phyloP scores from a whole-genome alignment of 2,888 invertebrate species.

The Drosophila melanocephala region DNA sequence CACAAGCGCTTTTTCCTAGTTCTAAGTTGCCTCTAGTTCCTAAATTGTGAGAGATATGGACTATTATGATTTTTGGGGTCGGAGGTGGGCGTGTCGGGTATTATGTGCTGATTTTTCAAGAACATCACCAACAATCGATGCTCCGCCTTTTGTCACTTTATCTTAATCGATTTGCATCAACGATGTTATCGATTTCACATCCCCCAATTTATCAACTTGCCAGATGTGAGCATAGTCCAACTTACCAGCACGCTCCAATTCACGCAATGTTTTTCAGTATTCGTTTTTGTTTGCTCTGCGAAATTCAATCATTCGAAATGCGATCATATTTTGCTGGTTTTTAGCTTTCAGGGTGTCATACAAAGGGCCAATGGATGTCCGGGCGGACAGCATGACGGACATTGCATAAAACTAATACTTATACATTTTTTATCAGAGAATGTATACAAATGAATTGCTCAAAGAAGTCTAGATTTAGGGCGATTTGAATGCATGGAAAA shows the following conservation, averaged over 20 bases:
- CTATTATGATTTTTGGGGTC: background rate
- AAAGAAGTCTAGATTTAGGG: background rate
- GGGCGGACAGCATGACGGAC: background rate
- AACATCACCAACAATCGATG: background rate
- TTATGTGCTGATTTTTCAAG: background rate
- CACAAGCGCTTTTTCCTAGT: background rate
- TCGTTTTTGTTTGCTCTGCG: background rate
- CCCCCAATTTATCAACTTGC: background rate
- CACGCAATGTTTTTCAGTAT: background rate
- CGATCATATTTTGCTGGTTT: background rate
- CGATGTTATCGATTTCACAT: background rate
- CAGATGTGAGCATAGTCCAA: background rate
- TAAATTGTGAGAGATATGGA: background rate
- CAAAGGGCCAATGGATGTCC: background rate
- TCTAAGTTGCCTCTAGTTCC: background rate
- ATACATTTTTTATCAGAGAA: background rate
- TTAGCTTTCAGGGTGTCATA: background rate
- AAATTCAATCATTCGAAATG: background rate
- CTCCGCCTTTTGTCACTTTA: background rate
- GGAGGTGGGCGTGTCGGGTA: background rate
- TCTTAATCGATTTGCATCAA: background rate
- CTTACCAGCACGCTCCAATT: background rate
- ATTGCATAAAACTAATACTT: background rate
- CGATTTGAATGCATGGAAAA: constrained; percentile 4
- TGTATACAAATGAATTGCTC: background rate